Conservation (phyloP, 1,140 invertebrate genomes). For the Sipha flava region DNA sequence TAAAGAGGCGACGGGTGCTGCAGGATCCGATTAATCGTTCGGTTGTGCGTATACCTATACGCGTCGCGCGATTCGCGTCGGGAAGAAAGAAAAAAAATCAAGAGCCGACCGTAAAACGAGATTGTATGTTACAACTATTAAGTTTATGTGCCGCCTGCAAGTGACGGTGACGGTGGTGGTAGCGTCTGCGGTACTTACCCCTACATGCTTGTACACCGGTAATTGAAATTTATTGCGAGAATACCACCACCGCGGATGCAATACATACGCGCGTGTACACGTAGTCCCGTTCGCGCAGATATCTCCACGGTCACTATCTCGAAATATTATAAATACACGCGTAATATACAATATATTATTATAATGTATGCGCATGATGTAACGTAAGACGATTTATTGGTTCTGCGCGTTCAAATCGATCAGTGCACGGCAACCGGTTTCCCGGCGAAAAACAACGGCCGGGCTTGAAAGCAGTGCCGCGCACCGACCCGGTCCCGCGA, state of each 20-base stretch:
- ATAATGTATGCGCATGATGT: neutral
- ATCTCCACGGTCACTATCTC: neutral
- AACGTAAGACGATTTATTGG: neutral
- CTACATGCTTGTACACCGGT: neutral
- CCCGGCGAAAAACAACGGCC: too few species aligned
- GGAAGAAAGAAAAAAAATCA: neutral
- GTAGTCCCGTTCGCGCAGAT: too few species aligned
- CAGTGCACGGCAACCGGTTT: too few species aligned
- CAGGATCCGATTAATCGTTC: neutral
- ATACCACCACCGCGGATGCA: neutral
- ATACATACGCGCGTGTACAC: neutral
- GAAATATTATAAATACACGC: neutral
- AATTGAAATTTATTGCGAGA: slow-evolving; percentile 21
- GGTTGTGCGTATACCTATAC: neutral
- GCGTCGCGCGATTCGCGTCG: neutral
- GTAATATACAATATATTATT: neutral
- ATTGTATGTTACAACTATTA: neutral
- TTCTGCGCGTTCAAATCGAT: neutral
- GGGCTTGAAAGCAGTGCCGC: too few species aligned
- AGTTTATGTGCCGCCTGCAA: neutral
- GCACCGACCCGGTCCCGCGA: too few species aligned
- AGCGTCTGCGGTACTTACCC: neutral
- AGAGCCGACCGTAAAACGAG: neutral
- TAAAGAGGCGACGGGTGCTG: too few species aligned
- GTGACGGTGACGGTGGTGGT: neutral